Percentiles rank a stretch among this genome's conserved stretches.
Conservation (phyloP, 2,113 vertebrate genomes). For the Dendropsophus ebraccatus region DNA sequence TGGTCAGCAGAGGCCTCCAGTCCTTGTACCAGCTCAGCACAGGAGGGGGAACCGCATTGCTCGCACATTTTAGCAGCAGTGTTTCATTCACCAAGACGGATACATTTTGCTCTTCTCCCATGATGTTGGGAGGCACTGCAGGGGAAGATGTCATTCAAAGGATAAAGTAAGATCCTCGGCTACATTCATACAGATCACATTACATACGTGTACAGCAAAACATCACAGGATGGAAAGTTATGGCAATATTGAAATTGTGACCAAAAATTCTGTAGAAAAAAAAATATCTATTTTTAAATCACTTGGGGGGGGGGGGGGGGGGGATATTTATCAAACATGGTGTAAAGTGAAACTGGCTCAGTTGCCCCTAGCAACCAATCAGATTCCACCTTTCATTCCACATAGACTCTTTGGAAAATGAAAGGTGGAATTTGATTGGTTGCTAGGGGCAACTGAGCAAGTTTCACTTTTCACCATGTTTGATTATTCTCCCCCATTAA, state of each 20-base stretch:
- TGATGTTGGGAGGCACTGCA: conserved; percentile 91
- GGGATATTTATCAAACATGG: too few species aligned
- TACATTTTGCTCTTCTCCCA: conserved; percentile 91
- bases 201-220: neutral
- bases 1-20: conserved; percentile 82
- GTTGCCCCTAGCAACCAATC: too few species aligned
- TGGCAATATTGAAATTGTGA: neutral
- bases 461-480: too few species aligned
- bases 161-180: neutral
- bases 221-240: neutral
- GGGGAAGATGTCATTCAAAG: neutral
- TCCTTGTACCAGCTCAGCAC: conserved; percentile 87
- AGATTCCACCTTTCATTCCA: too few species aligned
- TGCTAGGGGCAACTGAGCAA: too few species aligned
- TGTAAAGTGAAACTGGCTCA: too few species aligned
- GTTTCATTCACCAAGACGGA: conserved; percentile 79
- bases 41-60: conserved; percentile 85
- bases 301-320: too few species aligned
- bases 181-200: neutral
- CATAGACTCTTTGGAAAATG: too few species aligned
- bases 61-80: conserved; percentile 83
- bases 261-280: too few species aligned
- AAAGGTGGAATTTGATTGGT: too few species aligned
- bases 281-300: too few species aligned
- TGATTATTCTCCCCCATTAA: too few species aligned